Evolutionary conservation across 2,888 invertebrate species (phyloP), one percentile per base, ranked within the genome.

Genomic region (Phymatocera aterrima): DNA sequence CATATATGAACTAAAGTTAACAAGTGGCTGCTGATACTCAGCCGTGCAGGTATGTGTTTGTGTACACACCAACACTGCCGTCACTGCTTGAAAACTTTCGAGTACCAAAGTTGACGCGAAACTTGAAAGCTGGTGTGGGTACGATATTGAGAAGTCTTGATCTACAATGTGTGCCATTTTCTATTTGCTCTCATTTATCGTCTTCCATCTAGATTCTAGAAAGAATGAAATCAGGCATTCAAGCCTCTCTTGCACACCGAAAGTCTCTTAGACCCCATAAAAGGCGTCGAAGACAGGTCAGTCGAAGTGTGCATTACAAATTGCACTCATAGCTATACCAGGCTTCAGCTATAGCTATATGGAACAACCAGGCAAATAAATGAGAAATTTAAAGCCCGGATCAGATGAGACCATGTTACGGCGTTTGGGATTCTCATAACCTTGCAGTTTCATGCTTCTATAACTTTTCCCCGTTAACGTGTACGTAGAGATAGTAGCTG

Each of bases 71-170:
- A 34, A n/a, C 72, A n/a, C 51, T 34, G 43, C 12, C 10, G 48
- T 43, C 3, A 72, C 31, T 51, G 34, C 51, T 28, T 72, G 31
- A 48, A n/a, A 72, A 72, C 18, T 48, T 72, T 51, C 18, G 31
- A 31, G 72, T n/a, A 34, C 48, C 21, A 68, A 28, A 43, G 21
- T 12, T n/a, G 18, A 31, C 72, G 34, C 31, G 72, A 34, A 48
- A 48, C 28, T 72, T 34, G n/a, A 72, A 72, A 48, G 72, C 34
- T 48, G 18, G 72, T 64, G 37, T 64, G 61, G 15, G 31, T 10
- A 10, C 28, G 72, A 72, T 72, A 48, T 48, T 31, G 48, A 72
- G 51, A 51, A 51, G 40, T 43, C 68, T 46, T 68, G 68, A 68
- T 46, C 68, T 43, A 68, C 68, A 68, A 46, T 43, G 15, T 46